A percentile compares a stretch with the other conserved stretches of the same genome.
Conservation (phyloP, 1,140 invertebrate species). For the Drosophila saltans region DNA sequence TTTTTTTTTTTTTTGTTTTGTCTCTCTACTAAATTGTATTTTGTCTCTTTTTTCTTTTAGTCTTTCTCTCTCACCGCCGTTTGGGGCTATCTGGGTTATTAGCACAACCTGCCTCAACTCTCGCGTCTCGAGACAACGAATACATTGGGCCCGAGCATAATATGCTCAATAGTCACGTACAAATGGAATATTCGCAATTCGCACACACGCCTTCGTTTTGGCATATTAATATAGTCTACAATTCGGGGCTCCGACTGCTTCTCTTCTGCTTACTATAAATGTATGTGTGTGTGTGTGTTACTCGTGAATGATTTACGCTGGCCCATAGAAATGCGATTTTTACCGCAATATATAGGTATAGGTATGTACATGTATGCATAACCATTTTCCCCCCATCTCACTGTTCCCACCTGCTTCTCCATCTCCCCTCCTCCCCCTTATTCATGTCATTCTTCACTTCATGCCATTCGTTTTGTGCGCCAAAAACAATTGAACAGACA, state of each 20-base stretch:
- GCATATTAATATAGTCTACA: conserved; percentile 80
- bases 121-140: conserved; percentile 24
- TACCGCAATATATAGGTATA: conserved; percentile 79
- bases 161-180: conserved; percentile 78
- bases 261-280: conserved; percentile 6
- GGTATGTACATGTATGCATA: conserved; percentile 38
- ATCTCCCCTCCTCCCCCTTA: neutral
- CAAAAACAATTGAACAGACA: conserved; percentile 79
- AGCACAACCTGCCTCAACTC: conserved; percentile 78
- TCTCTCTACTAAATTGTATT: no score
- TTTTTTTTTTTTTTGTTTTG: no score
- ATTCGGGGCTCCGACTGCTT: conserved; percentile 44
- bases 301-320: conserved; percentile 76
- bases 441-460: conserved; percentile 17
- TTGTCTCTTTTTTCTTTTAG: no score
- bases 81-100: conserved; percentile 72
- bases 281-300: conserved; percentile 32
- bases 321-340: conserved; percentile 75
- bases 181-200: conserved; percentile 77
- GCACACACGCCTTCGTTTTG: conserved; percentile 69
- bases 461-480: conserved; percentile 28
- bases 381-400: neutral
- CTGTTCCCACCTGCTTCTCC: neutral
- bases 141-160: conserved; percentile 57
- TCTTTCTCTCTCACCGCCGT: neutral